Evolutionary conservation across 2,797 vertebrate genomes (phyloP).

Genomic region (Anas bahamensis): DNA sequence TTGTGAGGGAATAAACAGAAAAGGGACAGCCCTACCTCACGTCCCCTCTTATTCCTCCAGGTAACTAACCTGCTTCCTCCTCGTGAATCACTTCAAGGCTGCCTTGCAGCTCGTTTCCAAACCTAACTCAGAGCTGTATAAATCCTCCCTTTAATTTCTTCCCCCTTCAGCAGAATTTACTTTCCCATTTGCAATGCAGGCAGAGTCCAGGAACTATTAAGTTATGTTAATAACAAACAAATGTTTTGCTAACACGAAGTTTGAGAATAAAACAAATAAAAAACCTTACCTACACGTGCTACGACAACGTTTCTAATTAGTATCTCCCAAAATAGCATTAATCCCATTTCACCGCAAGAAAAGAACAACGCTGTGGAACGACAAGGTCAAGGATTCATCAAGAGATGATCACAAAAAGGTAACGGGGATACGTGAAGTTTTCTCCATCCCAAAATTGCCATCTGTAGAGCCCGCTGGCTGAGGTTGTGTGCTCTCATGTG

Average conservation of each 20-base stretch:
- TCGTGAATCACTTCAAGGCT: not conserved
- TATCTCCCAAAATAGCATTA: not conserved
- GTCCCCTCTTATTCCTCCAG: not conserved
- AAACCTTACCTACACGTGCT: not conserved
- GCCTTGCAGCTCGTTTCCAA: conserved; percentile 5
- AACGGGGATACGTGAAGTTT: accelerated
- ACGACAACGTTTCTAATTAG: not conserved
- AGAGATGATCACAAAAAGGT: not conserved
- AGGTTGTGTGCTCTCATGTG: accelerated
- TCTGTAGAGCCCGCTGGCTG: not conserved
- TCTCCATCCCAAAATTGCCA: not conserved
- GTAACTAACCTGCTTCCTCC: not conserved
- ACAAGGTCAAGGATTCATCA: not conserved
- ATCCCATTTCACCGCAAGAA: not conserved
- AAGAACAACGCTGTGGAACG: not conserved
- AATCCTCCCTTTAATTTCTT: not conserved
- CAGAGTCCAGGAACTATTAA: not conserved
- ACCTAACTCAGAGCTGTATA: not conserved
- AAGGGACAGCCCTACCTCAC: not conserved
- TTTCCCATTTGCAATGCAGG: not conserved
- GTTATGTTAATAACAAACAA: not conserved
- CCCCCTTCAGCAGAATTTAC: conserved; percentile 1
- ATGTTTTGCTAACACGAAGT: not conserved
- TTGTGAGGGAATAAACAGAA: not conserved
- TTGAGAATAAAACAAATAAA: too few relatives aligned